These are phyloP conservation scores for Coleophora flavipennella DNA, from an alignment of 2,888 invertebrate genomes.

Conservation along the genomic window DNA sequence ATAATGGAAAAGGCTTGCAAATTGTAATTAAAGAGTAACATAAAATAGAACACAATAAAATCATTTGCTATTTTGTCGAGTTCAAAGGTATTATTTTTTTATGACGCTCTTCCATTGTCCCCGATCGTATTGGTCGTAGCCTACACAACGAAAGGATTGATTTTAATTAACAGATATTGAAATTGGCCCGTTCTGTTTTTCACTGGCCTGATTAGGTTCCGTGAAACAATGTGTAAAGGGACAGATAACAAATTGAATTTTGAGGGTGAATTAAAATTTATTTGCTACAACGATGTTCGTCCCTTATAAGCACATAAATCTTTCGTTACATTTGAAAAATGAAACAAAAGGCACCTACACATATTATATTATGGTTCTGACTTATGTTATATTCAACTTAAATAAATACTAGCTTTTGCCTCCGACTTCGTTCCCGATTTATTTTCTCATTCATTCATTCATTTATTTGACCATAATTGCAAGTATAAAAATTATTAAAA, in stretches of 20 bases:
- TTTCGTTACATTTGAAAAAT: conserved; percentile 21
- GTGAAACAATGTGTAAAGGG: conserved; percentile 57
- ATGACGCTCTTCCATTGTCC: conserved; percentile 15
- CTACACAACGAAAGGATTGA: conserved; percentile 48
- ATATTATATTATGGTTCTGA: too few relatives aligned
- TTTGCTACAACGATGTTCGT: conserved; percentile 26
- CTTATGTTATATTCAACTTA: too few relatives aligned
- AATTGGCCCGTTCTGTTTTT: conserved; percentile 53
- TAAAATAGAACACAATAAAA: too few relatives aligned
- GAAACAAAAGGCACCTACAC: too few relatives aligned
- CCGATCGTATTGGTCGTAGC: conserved; percentile 13
- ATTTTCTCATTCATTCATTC: too few relatives aligned
- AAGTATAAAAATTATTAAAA: too few relatives aligned
- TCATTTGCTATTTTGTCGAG: neutral
- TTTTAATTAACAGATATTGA: conserved; percentile 63
- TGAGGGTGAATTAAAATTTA: conserved; percentile 45
- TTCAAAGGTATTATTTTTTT: conserved; percentile 9
- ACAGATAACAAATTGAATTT: conserved; percentile 57
- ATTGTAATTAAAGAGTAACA: too few relatives aligned
- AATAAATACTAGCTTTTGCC: too few relatives aligned
- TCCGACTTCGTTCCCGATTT: too few relatives aligned
- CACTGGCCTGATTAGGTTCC: conserved; percentile 52
- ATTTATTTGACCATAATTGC: too few relatives aligned
- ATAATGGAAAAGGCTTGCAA: too few relatives aligned
- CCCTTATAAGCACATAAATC: conserved; percentile 23